These are phyloP conservation scores for Drosophila trichaetosa DNA, from an alignment of 2,888 invertebrate genomes.

Conservation along the genomic window DNA sequence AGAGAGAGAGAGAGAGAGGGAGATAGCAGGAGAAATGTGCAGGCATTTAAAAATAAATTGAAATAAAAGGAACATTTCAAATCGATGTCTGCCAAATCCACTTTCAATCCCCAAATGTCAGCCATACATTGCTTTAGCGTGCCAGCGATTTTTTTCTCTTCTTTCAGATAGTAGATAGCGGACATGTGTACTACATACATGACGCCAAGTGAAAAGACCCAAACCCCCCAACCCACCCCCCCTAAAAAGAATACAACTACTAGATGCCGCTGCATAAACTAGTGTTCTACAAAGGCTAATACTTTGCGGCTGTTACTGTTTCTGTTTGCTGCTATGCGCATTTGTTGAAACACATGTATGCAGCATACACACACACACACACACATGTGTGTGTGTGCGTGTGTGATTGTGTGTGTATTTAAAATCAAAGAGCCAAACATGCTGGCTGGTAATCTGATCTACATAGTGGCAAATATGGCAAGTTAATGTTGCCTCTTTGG, in stretches of 20 bases:
- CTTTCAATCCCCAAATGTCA: conserved; percentile 66
- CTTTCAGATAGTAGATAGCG: conserved; percentile 13
- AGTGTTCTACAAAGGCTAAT: conserved; percentile 23
- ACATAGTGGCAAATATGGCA: conserved; percentile 66
- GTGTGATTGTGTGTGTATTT: conserved; percentile 6
- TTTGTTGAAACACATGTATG: conserved; percentile 7
- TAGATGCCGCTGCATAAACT: conserved; percentile 5
- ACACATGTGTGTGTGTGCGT: neutral
- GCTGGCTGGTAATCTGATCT: conserved; percentile 59
- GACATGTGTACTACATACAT: conserved; percentile 26
- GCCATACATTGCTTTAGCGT: conserved; percentile 57
- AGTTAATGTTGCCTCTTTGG: conserved; percentile 58
- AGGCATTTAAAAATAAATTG: conserved; percentile 64
- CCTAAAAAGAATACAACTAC: neutral
- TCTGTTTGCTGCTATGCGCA: conserved; percentile 14
- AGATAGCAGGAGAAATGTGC: conserved; percentile 17
- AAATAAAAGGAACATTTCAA: conserved; percentile 42
- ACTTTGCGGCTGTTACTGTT: conserved; percentile 34
- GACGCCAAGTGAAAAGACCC: conserved; percentile 14
- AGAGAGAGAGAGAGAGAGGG: neutral
- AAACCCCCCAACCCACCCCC: neutral
- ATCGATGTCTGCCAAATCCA: conserved; percentile 70
- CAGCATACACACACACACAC: neutral
- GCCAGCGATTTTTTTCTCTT: conserved; percentile 10
- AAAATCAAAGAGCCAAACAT: conserved; percentile 42